Evolutionary conservation across 2,113 vertebrate genomes (phyloP).

Genomic region (Melospiza georgiana): DNA sequence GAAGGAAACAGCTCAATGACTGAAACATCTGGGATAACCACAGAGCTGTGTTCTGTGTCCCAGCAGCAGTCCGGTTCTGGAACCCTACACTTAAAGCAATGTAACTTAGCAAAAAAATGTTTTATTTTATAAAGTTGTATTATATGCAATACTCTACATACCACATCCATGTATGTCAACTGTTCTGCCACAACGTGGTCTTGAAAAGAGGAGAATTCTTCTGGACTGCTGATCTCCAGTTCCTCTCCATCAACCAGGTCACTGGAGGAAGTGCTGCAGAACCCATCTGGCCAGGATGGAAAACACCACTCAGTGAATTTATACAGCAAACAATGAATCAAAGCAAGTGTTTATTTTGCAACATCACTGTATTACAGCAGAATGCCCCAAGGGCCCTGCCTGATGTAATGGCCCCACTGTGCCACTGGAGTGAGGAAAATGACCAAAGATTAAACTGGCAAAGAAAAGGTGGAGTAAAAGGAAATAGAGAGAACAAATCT

Average conservation of each 20-base stretch:
- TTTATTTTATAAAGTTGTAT: background rate
- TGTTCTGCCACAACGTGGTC: constrained; percentile 91
- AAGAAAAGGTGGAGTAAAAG: background rate
- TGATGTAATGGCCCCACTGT: background rate
- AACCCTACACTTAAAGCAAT: background rate
- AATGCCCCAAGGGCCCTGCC: background rate
- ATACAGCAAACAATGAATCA: background rate
- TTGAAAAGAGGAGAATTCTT: constrained; percentile 86
- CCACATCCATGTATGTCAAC: constrained; percentile 95
- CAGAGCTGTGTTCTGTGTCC: background rate
- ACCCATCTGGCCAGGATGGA: constrained; percentile 73
- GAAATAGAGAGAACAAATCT: background rate
- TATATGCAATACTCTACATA: constrained; percentile 59
- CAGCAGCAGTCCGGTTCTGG: background rate
- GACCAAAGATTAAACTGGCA: background rate
- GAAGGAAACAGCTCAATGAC: background rate
- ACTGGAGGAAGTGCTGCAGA: constrained; percentile 72
- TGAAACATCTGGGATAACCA: background rate
- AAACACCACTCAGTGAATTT: background rate
- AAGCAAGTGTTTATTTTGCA: background rate
- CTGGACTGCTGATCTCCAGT: constrained; percentile 74
- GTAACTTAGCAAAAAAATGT: background rate
- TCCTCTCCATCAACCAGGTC: constrained; percentile 83
- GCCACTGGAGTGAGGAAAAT: background rate
- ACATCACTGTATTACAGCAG: background rate